Percentiles rank a stretch among this genome's conserved stretches.
These are phyloP conservation scores for Acanthiza pusilla DNA, from an alignment of 2,797 vertebrate species.

Conservation along the genomic window DNA sequence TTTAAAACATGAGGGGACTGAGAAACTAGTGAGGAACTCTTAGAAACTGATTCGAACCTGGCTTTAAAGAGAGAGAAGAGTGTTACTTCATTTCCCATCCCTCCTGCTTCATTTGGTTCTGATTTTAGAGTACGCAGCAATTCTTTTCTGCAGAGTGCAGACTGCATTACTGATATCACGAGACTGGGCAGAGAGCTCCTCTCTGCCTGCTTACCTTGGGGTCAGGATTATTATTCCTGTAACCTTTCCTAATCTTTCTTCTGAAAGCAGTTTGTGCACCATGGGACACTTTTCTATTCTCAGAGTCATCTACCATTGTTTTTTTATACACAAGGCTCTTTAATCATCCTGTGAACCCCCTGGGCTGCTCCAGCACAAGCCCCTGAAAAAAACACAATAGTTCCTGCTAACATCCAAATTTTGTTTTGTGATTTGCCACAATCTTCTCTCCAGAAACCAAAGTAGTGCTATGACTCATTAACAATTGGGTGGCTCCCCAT, in stretches of 20 bases:
- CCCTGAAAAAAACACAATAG: background rate
- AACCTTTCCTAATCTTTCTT: background rate
- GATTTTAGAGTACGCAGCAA: background rate
- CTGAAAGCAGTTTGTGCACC: too few relatives aligned
- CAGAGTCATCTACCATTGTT: background rate
- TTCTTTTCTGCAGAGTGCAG: background rate
- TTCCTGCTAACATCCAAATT: background rate
- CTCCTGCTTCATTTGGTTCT: background rate
- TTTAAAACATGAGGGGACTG: background rate
- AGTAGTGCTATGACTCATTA: background rate
- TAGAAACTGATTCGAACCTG: background rate
- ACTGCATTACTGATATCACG: rapidly evolving
- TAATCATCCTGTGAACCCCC: background rate
- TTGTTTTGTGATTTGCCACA: background rate
- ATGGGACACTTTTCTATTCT: background rate
- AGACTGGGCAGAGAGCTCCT: background rate
- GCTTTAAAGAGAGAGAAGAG: rapidly evolving
- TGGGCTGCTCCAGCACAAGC: background rate
- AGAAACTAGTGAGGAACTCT: background rate
- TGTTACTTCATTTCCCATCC: background rate
- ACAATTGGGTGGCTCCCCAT: background rate
- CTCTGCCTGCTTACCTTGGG: background rate
- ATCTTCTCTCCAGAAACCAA: background rate
- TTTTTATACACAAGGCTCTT: background rate
- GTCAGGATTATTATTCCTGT: background rate